Evolutionary conservation across 2,797 vertebrate genomes (phyloP).

Genomic region (Heteromormyrus szaboi): DNA sequence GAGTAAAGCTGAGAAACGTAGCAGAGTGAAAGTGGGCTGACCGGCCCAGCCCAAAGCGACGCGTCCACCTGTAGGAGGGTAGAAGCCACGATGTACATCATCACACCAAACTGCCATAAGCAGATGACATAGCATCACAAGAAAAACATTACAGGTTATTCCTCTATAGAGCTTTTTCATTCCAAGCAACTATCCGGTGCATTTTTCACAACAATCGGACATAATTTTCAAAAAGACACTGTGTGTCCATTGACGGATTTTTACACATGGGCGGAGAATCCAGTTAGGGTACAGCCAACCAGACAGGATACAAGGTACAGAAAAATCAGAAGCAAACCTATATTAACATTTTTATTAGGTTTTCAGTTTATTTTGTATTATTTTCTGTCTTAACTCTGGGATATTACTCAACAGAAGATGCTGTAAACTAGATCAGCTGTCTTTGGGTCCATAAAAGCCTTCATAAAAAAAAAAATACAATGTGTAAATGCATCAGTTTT

Average conservation of each 20-base stretch:
- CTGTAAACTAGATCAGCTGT: slow-evolving; percentile 17
- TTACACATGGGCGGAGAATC: not conserved
- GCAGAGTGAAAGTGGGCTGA: not conserved
- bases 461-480: not conserved
- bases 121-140: not conserved
- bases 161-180: not conserved
- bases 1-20: not conserved
- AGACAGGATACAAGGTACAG: not conserved
- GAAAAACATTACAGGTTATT: not conserved
- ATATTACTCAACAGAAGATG: not conserved
- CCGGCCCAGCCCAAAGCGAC: not conserved
- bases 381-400: not conserved
- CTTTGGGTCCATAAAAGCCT: not conserved
- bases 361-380: not conserved
- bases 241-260: not conserved
- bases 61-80: not conserved
- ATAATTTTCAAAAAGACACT: not conserved
- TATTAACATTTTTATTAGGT: not conserved
- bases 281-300: too few relatives aligned
- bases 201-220: not conserved
- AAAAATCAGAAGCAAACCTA: not conserved
- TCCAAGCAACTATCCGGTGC: not conserved
- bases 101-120: not conserved
- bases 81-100: not conserved
- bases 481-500: slow-evolving; percentile 15